These are phyloP conservation scores for Epinephelus fuscoguttatus DNA, from an alignment of 2,113 vertebrate species.

Conservation along the genomic window DNA sequence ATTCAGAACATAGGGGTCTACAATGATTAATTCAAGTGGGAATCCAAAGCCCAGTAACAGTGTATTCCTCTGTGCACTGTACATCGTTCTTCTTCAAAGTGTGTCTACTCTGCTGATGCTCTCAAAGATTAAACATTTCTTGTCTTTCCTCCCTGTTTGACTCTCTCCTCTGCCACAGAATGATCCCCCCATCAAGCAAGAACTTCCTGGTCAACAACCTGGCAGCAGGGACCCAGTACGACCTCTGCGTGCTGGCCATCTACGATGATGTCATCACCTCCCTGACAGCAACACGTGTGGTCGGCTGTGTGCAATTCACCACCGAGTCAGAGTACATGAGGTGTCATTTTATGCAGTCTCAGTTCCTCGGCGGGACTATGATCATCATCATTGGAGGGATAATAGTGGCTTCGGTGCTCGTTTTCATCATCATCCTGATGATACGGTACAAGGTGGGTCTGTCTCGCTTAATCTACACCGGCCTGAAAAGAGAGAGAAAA, in stretches of 20 bases:
- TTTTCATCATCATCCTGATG: slow-evolving; percentile 99
- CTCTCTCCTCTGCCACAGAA: slow-evolving; percentile 82
- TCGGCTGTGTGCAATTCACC: slow-evolving; percentile 96
- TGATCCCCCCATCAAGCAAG: slow-evolving; percentile 99
- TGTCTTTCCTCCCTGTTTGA: neutral
- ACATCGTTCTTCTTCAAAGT: neutral
- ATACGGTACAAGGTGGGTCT: slow-evolving; percentile 95
- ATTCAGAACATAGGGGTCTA: neutral
- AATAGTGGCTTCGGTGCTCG: slow-evolving; percentile 96
- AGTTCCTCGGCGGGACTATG: slow-evolving; percentile 99
- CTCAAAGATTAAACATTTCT: neutral
- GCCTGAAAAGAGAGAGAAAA: neutral
- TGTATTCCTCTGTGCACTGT: neutral
- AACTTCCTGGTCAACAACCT: slow-evolving; percentile 98
- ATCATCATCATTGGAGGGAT: slow-evolving; percentile 99
- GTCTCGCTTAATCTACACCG: slow-evolving; percentile 3
- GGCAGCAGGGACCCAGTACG: slow-evolving; percentile 93
- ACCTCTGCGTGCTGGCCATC: slow-evolving; percentile 97
- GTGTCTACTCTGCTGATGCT: neutral
- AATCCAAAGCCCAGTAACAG: neutral
- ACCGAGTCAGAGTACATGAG: slow-evolving; percentile 98
- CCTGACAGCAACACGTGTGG: slow-evolving; percentile 95
- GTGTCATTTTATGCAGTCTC: slow-evolving; percentile 99
- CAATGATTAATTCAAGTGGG: neutral
- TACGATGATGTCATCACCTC: slow-evolving; percentile 97